Conservation (phyloP, 2,888 invertebrate genomes). For the Gisinianus flammeolus region DNA sequence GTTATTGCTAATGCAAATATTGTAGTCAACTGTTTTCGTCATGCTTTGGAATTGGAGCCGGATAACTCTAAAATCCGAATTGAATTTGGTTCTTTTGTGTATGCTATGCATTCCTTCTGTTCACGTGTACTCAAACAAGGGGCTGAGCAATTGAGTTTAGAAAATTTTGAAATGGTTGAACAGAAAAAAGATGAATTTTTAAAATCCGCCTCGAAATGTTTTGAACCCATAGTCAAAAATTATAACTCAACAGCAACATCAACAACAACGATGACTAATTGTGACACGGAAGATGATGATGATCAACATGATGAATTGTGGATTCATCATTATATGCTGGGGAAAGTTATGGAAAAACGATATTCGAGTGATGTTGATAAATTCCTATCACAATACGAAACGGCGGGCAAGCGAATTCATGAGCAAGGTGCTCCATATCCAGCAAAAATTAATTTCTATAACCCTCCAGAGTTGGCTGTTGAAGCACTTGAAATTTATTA, state of each 20-base stretch:
- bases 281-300: conserved; percentile 62
- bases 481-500: conserved; percentile 78
- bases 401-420: conserved; percentile 77
- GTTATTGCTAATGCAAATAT: conserved; percentile 69
- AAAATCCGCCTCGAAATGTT: conserved; percentile 78
- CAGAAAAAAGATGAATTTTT: conserved; percentile 80
- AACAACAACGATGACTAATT: conserved; percentile 51
- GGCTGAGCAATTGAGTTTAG: conserved; percentile 62
- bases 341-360: conserved; percentile 89
- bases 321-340: conserved; percentile 94
- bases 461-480: conserved; percentile 80
- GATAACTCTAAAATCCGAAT: conserved; percentile 81
- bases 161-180: conserved; percentile 70
- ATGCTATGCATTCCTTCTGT: conserved; percentile 87
- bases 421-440: conserved; percentile 85
- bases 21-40: conserved; percentile 80
- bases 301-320: conserved; percentile 81
- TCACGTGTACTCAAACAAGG: conserved; percentile 76
- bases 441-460: conserved; percentile 81
- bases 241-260: background rate
- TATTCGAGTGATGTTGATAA: conserved; percentile 72
- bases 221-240: conserved; percentile 63
- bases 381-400: conserved; percentile 77
- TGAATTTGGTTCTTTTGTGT: conserved; percentile 89
- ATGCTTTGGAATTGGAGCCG: conserved; percentile 77